Evolutionary conservation across 2,113 vertebrate species (phyloP).

Genomic region (Abramis brama): DNA sequence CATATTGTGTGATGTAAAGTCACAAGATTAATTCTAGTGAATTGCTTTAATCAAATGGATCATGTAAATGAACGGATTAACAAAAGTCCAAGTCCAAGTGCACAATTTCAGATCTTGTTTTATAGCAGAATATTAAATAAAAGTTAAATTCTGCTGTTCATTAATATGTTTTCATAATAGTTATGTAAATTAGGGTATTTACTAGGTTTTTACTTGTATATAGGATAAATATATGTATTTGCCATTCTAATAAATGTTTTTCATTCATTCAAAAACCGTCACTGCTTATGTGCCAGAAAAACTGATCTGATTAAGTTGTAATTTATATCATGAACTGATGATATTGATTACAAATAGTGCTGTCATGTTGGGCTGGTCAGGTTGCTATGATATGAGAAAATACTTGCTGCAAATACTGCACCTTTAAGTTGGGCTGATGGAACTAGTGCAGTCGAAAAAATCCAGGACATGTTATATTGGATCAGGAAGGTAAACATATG

Average conservation of each 20-base stretch:
- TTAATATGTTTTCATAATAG: not conserved
- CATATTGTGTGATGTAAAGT: not conserved
- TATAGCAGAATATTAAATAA: not conserved
- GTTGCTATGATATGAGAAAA: not conserved
- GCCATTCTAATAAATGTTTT: not conserved
- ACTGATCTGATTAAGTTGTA: not conserved
- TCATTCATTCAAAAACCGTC: not conserved
- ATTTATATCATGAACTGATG: not conserved
- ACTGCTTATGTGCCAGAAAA: not conserved
- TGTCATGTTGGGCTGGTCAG: not conserved
- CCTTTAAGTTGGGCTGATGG: not conserved
- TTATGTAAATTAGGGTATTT: not conserved
- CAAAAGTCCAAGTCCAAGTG: not conserved
- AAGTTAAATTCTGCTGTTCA: not conserved
- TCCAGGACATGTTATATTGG: slow-evolving; percentile 59
- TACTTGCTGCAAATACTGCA: not conserved
- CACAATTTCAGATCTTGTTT: too few relatives aligned
- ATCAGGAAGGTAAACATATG: slow-evolving; percentile 57
- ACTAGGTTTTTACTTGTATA: not conserved
- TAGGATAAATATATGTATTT: not conserved
- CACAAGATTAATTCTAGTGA: not conserved
- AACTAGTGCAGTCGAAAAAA: slow-evolving; percentile 49
- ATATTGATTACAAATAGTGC: not conserved
- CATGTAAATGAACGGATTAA: not conserved
- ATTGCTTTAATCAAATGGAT: not conserved